Evolutionary conservation across 2,797 vertebrate species (phyloP), one percentile per base, ranked within the genome.

Genomic region (Ctenopoma kingsleyae): DNA sequence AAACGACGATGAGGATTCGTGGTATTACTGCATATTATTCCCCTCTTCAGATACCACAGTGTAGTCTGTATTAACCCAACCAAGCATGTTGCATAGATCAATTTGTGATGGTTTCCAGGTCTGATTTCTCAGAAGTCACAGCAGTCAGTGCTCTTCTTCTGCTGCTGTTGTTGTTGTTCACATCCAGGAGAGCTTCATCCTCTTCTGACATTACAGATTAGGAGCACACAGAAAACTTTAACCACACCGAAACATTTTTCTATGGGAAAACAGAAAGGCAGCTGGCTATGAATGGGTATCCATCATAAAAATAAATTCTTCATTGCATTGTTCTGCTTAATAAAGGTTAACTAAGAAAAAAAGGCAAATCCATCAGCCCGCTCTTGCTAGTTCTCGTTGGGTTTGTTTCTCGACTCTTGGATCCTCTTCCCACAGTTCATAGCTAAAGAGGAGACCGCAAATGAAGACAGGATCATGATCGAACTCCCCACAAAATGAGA

Each of bases 401-500:
- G 43, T 58, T 90, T 93, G 44, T 84, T 64, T 74, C 85, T 85
- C 17, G 91, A 87, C 30, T 90, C 89, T 38, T 82, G 87, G 58
- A 91, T 71, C 35, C 44, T 92, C 80, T 95, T 94, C 58, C 92
- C 91, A 51, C 84, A 93, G 89, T 93, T 94, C 94, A 94, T 94
- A 10, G 91, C 92, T 44, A 94, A 82, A 8, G 89, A 89, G 25
- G 93, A 92, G 46, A 92, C 71, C 0, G 91, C 85, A 36, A 94
- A 95, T 0, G 92, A 92, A 5, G 93, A 94, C 67, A 93, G 84
- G 80, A 94, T 94, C 36, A 91, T 38, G 13, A 94, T 93, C 1
- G 92, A 91, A 70, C 83, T 93, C 65, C 93, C 83, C 41, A 95
- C 94, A 50, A 95, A 94, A 51, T 92, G 90, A 30, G 93, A 93